Evolutionary conservation across 2,113 vertebrate species (phyloP).

Genomic region (Equus quagga): DNA sequence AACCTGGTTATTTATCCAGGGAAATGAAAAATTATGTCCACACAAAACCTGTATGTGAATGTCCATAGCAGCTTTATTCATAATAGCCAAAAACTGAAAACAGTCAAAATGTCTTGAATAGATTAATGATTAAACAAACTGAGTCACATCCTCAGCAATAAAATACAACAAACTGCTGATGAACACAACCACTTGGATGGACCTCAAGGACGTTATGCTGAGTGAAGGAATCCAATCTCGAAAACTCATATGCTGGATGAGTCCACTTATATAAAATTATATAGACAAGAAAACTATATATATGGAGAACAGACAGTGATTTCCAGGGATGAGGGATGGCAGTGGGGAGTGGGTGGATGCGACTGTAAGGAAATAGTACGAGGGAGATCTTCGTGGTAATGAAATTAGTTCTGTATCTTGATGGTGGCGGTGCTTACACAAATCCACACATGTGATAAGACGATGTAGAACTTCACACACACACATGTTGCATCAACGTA

Average conservation of each 20-base stretch:
- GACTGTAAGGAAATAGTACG: not conserved
- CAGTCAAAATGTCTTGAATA: not conserved
- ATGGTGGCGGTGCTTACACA: not conserved
- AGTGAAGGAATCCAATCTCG: not conserved
- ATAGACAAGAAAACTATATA: not conserved
- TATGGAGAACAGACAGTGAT: not conserved
- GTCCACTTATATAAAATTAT: not conserved
- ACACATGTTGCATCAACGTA: not conserved
- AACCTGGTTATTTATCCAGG: not conserved
- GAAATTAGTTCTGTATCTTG: not conserved
- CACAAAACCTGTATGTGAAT: not conserved
- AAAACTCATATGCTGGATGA: not conserved
- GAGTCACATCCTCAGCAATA: not conserved
- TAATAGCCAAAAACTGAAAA: not conserved
- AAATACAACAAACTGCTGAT: not conserved
- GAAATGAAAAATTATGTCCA: not conserved
- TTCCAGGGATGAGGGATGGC: not conserved
- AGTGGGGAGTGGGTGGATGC: not conserved
- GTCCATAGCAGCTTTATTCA: not conserved
- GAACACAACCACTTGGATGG: not conserved
- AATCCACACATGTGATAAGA: not conserved
- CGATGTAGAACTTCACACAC: not conserved
- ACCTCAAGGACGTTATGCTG: not conserved
- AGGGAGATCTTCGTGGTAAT: not conserved
- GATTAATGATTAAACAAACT: not conserved